Evolutionary conservation across 2,888 invertebrate species (phyloP).

Genomic region (Saturnia pavonia): DNA sequence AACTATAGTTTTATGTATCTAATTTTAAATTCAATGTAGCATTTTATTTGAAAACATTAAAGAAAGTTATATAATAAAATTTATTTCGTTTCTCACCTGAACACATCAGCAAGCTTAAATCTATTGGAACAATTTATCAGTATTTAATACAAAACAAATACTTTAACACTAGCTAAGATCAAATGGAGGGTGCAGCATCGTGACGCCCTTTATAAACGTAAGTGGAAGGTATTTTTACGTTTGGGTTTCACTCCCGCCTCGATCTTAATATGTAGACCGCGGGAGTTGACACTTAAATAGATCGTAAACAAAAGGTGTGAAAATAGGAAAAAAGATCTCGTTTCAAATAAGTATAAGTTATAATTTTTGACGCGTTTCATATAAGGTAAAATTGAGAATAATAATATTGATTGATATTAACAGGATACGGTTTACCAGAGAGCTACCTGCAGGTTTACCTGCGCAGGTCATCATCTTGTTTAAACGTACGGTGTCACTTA

Average conservation of each 20-base stretch:
- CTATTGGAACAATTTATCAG: not conserved
- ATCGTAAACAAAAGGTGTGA: conserved; percentile 17
- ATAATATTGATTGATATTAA: too few species aligned
- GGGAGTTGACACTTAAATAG: conserved; percentile 29
- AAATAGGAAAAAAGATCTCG: not conserved
- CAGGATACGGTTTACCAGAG: too few species aligned
- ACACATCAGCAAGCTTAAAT: not conserved
- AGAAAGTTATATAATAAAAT: too few species aligned
- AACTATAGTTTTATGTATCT: not conserved
- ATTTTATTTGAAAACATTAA: not conserved
- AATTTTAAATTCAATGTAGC: not conserved
- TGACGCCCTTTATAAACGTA: conserved; percentile 37
- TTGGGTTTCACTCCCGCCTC: conserved; percentile 45
- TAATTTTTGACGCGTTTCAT: too few species aligned
- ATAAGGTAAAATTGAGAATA: too few species aligned
- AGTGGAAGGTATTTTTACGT: conserved; percentile 38
- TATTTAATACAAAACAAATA: conserved; percentile 14
- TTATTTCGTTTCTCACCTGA: not conserved
- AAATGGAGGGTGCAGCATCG: conserved; percentile 24
- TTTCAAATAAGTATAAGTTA: not conserved
- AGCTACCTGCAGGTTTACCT: too few species aligned
- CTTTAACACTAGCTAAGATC: conserved; percentile 12
- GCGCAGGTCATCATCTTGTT: too few species aligned
- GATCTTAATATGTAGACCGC: conserved; percentile 33
- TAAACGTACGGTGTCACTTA: too few species aligned